Evolutionary conservation across 2,113 vertebrate species (phyloP).

Genomic region (Nothobranchius furzeri): DNA sequence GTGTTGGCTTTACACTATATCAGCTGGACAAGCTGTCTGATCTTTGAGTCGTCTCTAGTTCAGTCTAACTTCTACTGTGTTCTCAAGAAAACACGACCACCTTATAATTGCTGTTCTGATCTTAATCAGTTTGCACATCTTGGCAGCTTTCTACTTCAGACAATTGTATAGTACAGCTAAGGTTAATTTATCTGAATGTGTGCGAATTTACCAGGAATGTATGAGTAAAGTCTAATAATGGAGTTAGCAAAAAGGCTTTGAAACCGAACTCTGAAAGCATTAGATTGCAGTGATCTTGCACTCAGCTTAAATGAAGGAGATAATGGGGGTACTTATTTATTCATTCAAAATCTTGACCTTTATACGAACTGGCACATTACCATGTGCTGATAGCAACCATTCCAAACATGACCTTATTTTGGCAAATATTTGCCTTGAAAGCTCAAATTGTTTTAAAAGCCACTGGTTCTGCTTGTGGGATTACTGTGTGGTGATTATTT

Average conservation of each 20-base stretch:
- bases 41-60: constrained; percentile 20
- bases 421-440: constrained; percentile 43
- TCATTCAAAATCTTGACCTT: constrained; percentile 66
- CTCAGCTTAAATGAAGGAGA: constrained; percentile 35
- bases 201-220: constrained; percentile 15
- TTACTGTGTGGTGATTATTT: neutral
- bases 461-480: neutral
- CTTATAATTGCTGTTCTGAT: constrained; percentile 27
- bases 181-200: constrained; percentile 39
- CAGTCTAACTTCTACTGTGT: constrained; percentile 15
- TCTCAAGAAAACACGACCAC: constrained; percentile 24
- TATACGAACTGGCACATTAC: constrained; percentile 56
- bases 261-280: constrained; percentile 11
- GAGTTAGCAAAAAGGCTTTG: constrained; percentile 22
- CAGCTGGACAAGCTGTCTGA: constrained; percentile 37
- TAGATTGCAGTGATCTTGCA: constrained; percentile 21
- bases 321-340: constrained; percentile 45
- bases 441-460: constrained; percentile 39
- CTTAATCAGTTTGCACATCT: constrained; percentile 11
- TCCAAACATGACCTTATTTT: constrained; percentile 55
- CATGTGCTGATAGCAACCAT: constrained; percentile 48
- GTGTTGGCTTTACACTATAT: constrained; percentile 27
- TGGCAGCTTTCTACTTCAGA: constrained; percentile 19
- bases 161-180: constrained; percentile 26
- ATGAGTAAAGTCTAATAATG: constrained; percentile 6